Base-by-base conservation (phyloP, 2,113 vertebrate genomes). In the Callospermophilus lateralis region DNA sequence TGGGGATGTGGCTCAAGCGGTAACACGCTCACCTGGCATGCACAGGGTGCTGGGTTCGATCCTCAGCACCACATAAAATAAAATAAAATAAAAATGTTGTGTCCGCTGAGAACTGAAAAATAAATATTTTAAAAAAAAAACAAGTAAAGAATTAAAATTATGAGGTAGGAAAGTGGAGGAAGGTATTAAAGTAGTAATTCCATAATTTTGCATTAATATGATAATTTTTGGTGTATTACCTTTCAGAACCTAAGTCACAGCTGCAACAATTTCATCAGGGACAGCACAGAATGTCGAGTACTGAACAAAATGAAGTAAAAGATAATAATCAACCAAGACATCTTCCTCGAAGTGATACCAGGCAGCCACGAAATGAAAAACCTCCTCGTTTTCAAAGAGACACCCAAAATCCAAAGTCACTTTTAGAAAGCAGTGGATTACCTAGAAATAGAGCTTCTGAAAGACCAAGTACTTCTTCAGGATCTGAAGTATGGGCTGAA, bases 361-460 rank as follows among this genome's bases (percentile, higher is more conserved):
- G 99, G 73, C 98, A 98, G 72, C 99, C 98, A 91, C 99, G 99
- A 97, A 99, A 99, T 74, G 99, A 99, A 97, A 99, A 99, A 94
- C 99, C 99, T 1, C 99, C 99, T 96, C 99, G 99, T 93, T 99
- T 99, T 98, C 99, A 99, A 98, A 99, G 98, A 97, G 99, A 99
- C 91, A 97, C 97, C 63, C 99, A 99, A 77, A 99, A 99, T 97
- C 98, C 99, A 58, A 99, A 99, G 93, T 99, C 99, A 61, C 90
- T 98, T 96, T 98, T 98, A 87, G 99, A 99, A 95, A 94, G 98
- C 39, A 93, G 97, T 51, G 98, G 98, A 30, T 98, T 99, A 74
- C 94, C 97, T 90, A 99, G 99, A 97, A 99, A 98, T 98, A 99
- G 98, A 98, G 98, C 98, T 95, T 96, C 98, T 90, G 99, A 99